phyloP scores from a whole-genome alignment of 2,113 vertebrate genomes.

The Tursiops truncatus region DNA sequence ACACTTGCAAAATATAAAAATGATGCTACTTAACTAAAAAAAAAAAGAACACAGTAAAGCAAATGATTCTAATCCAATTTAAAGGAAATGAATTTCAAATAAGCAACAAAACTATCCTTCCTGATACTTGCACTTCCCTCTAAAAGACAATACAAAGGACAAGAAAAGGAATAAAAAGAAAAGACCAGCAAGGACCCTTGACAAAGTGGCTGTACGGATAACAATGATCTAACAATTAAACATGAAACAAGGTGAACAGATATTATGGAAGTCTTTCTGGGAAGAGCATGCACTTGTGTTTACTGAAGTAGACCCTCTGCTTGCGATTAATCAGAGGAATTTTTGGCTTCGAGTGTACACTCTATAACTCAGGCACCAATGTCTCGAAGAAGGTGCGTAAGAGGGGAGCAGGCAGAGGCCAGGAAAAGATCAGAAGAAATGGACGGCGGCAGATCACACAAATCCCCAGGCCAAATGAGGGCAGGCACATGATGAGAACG shows the following conservation, averaged over 20 bases:
- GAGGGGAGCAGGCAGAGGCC: background rate
- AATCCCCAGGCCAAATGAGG: background rate
- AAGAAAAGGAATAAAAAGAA: background rate
- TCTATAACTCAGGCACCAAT: background rate
- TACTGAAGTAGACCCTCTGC: background rate
- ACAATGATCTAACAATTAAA: background rate
- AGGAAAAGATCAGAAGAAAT: background rate
- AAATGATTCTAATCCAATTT: background rate
- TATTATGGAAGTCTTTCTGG: background rate
- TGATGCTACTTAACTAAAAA: background rate
- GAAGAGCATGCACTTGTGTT: background rate
- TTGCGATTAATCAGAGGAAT: background rate
- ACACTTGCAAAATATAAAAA: background rate
- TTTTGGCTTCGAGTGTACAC: background rate
- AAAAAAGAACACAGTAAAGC: background rate
- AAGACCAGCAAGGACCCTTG: background rate
- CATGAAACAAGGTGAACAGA: background rate
- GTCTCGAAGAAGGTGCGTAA: background rate
- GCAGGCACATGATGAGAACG: background rate
- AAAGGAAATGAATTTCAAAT: slow-evolving; percentile 37
- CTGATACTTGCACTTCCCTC: background rate
- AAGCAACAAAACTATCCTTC: background rate
- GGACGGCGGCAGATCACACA: background rate
- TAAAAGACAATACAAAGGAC: background rate
- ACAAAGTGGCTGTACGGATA: background rate